Percentiles rank a stretch among this genome's conserved stretches.
phyloP scores from a whole-genome alignment of 2,888 invertebrate genomes.

The Andricus curvator region DNA sequence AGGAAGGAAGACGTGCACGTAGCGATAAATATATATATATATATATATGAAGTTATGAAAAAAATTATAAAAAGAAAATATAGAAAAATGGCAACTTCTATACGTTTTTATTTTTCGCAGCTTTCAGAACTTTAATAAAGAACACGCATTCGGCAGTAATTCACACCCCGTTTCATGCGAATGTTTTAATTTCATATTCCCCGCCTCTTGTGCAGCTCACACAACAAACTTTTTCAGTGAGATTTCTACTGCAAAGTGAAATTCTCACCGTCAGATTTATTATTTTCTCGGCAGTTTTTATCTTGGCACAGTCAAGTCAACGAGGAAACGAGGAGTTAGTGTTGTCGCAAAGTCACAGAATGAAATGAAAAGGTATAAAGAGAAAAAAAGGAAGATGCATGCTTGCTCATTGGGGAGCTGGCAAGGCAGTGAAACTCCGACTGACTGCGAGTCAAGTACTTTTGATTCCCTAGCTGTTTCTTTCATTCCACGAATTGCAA shows the following conservation, averaged over 20 bases:
- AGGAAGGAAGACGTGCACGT: background rate
- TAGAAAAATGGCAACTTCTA: conserved; percentile 2
- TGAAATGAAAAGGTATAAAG: background rate
- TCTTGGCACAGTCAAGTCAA: conserved; percentile 12
- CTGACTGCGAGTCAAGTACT: background rate
- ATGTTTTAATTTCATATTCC: conserved; percentile 14
- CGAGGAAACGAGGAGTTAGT: conserved; percentile 17
- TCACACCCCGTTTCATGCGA: conserved; percentile 20
- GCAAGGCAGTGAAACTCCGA: too few species aligned
- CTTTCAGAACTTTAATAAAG: background rate
- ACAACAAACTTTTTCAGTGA: conserved; percentile 6
- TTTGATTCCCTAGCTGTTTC: background rate
- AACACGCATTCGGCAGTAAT: background rate
- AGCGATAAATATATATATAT: background rate
- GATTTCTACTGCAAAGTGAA: conserved; percentile 19
- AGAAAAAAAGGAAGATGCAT: conserved; percentile 2
- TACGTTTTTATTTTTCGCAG: background rate
- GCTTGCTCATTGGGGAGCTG: background rate
- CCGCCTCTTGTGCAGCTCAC: background rate
- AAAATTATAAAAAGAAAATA: background rate
- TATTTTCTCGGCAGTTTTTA: conserved; percentile 8
- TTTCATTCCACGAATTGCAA: background rate
- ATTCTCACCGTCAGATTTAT: conserved; percentile 28
- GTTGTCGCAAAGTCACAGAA: background rate
- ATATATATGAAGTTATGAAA: background rate